Percentiles rank a stretch among this genome's conserved stretches.
Conservation (phyloP, 1,140 invertebrate genomes). For the Neotoxoptera formosana region DNA sequence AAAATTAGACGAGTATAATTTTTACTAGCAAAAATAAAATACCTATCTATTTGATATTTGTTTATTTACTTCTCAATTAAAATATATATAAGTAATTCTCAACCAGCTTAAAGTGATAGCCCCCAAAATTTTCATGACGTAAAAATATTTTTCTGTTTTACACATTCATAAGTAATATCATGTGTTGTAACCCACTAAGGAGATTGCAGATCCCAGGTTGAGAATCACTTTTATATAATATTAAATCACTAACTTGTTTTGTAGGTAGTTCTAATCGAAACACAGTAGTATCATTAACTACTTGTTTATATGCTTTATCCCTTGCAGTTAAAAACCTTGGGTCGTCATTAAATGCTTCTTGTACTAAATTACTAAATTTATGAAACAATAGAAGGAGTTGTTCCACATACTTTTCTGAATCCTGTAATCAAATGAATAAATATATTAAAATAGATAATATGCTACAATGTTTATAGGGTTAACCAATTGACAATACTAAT, state of each 20-base stretch:
- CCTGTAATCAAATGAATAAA: conserved; percentile 66
- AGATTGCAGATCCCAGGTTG: neutral
- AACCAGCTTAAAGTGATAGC: no score
- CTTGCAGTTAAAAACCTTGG: conserved; percentile 95
- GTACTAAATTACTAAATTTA: conserved; percentile 90
- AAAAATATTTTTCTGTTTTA: neutral
- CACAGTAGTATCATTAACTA: conserved; percentile 98
- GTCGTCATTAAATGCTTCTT: conserved; percentile 96
- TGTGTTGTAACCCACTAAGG: neutral
- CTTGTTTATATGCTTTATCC: conserved; percentile 97
- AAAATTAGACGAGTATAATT: no score
- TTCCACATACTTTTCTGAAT: conserved; percentile 99
- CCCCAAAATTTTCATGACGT: neutral
- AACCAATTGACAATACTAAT: neutral
- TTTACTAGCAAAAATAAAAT: no score
- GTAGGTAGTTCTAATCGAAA: conserved; percentile 83
- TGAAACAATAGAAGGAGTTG: conserved; percentile 91
- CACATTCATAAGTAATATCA: neutral
- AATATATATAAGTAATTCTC: no score
- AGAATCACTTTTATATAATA: neutral
- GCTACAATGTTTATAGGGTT: neutral
- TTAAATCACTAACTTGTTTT: conserved; percentile 66
- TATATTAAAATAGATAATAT: neutral
- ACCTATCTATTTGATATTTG: no score
- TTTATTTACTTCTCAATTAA: no score